Conservation (phyloP, 2,113 vertebrate genomes). For the Podarcis raffonei region DNA sequence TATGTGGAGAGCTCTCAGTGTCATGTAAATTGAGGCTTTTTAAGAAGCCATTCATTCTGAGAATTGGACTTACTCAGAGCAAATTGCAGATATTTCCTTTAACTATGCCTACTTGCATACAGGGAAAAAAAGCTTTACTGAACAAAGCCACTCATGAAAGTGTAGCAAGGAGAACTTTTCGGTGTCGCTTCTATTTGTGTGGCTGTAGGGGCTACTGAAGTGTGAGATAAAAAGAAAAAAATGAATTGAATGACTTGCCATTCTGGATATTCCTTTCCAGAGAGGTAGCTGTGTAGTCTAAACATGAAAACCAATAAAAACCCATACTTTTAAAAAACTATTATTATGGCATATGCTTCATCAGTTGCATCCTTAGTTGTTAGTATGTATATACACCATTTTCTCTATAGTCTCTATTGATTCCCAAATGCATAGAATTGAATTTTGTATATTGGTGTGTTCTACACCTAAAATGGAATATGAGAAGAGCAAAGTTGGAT, state of each 20-base stretch:
- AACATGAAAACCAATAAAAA: too few relatives aligned
- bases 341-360: too few relatives aligned
- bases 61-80: conserved; percentile 44
- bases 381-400: too few relatives aligned
- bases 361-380: too few relatives aligned
- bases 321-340: too few relatives aligned
- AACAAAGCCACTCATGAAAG: conserved; percentile 23
- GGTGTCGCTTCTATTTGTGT: background rate
- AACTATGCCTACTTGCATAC: conserved; percentile 32
- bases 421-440: too few relatives aligned
- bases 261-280: too few relatives aligned
- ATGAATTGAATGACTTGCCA: background rate
- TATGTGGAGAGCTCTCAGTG: conserved; percentile 24
- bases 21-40: conserved; percentile 33
- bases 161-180: conserved; percentile 28
- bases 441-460: background rate
- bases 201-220: conserved; percentile 5
- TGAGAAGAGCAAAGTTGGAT: background rate
- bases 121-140: conserved; percentile 40
- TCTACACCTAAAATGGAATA: background rate
- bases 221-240: conserved; percentile 3
- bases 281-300: too few relatives aligned
- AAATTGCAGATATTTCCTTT: conserved; percentile 54
- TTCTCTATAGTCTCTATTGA: too few relatives aligned
- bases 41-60: conserved; percentile 54